Percentiles rank a stretch among this genome's conserved stretches.
Evolutionary conservation across 2,888 invertebrate genomes (phyloP).

Genomic region (Ptychoptera albimana): DNA sequence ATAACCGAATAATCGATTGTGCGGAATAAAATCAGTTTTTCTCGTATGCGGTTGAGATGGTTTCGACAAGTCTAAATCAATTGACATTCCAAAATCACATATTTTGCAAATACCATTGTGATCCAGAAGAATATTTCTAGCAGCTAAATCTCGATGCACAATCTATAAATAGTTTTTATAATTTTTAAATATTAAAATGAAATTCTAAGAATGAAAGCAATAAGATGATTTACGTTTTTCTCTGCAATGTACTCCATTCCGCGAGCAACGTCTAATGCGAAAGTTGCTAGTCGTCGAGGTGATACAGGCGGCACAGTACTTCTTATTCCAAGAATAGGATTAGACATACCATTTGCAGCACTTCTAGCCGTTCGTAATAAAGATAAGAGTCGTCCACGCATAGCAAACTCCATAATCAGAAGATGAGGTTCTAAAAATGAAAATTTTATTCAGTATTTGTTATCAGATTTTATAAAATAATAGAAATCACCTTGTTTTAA

Average conservation of each 20-base stretch:
- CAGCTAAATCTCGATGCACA: slow-evolving; percentile 71
- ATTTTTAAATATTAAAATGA: background rate
- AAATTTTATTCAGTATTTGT: background rate
- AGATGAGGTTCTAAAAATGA: slow-evolving; percentile 58
- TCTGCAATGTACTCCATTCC: slow-evolving; percentile 75
- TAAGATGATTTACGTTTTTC: slow-evolving; percentile 45
- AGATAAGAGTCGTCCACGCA: slow-evolving; percentile 64
- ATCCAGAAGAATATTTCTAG: slow-evolving; percentile 66
- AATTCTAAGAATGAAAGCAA: background rate
- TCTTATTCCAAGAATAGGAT: slow-evolving; percentile 23
- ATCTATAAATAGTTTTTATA: slow-evolving; percentile 43
- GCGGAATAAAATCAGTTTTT: slow-evolving; percentile 17
- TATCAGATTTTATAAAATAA: background rate
- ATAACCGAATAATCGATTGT: slow-evolving; percentile 12
- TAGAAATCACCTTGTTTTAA: slow-evolving; percentile 52
- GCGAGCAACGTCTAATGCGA: slow-evolving; percentile 65
- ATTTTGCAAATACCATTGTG: slow-evolving; percentile 78
- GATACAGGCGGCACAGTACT: slow-evolving; percentile 26
- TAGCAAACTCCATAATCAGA: slow-evolving; percentile 73
- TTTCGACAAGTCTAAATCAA: slow-evolving; percentile 36
- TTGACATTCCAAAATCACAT: slow-evolving; percentile 76
- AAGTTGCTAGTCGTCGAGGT: slow-evolving; percentile 54
- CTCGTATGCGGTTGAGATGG: slow-evolving; percentile 18
- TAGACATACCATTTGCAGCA: slow-evolving; percentile 18
- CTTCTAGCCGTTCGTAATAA: slow-evolving; percentile 45